A percentile compares a stretch with the other conserved stretches of the same genome.
These are phyloP conservation scores for Smutsia gigantea DNA, from an alignment of 2,797 vertebrate genomes.

Conservation along the genomic window DNA sequence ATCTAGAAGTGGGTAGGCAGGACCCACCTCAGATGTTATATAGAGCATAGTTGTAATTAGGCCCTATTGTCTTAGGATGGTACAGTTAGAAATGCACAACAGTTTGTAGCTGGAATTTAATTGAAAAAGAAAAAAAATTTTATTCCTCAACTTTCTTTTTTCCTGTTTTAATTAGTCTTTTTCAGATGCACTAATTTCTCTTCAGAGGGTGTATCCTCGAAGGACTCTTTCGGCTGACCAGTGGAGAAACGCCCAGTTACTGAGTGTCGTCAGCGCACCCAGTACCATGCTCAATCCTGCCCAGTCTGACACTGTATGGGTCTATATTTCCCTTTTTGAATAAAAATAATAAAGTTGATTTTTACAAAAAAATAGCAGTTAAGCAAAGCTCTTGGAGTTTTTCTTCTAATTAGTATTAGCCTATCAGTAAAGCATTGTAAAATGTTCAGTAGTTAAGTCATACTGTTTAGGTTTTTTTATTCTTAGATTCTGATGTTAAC, in stretches of 20 bases:
- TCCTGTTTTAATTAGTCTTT: slow-evolving; percentile 89
- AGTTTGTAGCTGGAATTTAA: slow-evolving; percentile 29
- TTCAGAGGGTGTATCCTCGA: slow-evolving; percentile 98
- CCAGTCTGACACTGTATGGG: slow-evolving; percentile 96
- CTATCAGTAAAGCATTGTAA: slow-evolving; percentile 10
- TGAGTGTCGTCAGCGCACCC: slow-evolving; percentile 98
- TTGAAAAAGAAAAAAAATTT: not conserved
- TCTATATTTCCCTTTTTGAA: not conserved
- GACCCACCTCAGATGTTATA: not conserved
- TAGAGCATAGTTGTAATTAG: not conserved
- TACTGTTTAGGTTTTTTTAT: not conserved
- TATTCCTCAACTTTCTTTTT: slow-evolving; percentile 47
- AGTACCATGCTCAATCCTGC: slow-evolving; percentile 99
- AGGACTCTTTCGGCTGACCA: slow-evolving; percentile 99
- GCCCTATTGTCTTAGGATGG: not conserved
- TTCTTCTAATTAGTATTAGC: slow-evolving; percentile 18
- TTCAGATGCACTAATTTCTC: slow-evolving; percentile 97
- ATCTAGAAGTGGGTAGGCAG: not conserved
- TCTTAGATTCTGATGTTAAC: not conserved
- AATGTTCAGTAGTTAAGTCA: slow-evolving; percentile 35
- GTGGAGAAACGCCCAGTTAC: slow-evolving; percentile 98
- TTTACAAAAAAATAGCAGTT: not conserved
- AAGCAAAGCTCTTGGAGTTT: not conserved
- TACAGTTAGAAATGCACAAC: not conserved
- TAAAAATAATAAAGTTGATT: slow-evolving; percentile 7